phyloP scores from a whole-genome alignment of 37 sponge, comb jelly and placozoan genomes.

The Cladorhizidae sp. region DNA sequence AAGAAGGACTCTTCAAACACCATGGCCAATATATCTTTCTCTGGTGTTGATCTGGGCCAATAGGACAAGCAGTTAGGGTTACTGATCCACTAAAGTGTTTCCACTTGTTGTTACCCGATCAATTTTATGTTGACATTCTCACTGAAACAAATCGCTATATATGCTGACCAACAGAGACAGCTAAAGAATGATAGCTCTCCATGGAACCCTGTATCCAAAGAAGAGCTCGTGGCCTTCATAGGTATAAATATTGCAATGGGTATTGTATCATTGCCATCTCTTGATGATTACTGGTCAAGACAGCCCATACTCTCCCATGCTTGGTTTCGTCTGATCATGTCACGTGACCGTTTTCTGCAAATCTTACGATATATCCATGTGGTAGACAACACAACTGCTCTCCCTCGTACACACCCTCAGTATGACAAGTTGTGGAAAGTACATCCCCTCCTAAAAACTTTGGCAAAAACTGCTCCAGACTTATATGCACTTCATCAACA shows the following conservation, averaged over 20 bases:
- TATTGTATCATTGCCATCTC: slow-evolving; percentile 25
- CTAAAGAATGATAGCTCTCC: slow-evolving; percentile 10
- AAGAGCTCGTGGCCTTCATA: slow-evolving; percentile 28
- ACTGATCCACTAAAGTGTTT: too few species aligned
- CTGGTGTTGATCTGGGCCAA: neutral
- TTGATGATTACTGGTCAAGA: slow-evolving; percentile 35
- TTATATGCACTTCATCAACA: slow-evolving; percentile 28
- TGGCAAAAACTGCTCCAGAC: neutral
- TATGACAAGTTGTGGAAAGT: slow-evolving; percentile 54
- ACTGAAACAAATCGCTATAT: slow-evolving; percentile 21
- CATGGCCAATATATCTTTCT: neutral
- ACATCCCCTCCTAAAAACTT: slow-evolving; percentile 1
- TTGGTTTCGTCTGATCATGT: slow-evolving; percentile 18
- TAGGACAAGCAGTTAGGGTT: neutral
- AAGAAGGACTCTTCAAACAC: neutral
- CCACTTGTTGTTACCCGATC: neutral
- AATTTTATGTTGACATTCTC: slow-evolving; percentile 6
- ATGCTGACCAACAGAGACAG: slow-evolving; percentile 40
- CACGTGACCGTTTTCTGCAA: slow-evolving; percentile 6
- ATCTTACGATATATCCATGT: slow-evolving; percentile 22
- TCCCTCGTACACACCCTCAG: slow-evolving; percentile 2
- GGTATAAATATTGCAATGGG: slow-evolving; percentile 46
- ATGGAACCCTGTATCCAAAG: neutral
- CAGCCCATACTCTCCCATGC: slow-evolving; percentile 21
- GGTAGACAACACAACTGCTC: slow-evolving; percentile 21